Conservation (phyloP, 2,888 invertebrate genomes). For the Apomyelois bistriatella region DNA sequence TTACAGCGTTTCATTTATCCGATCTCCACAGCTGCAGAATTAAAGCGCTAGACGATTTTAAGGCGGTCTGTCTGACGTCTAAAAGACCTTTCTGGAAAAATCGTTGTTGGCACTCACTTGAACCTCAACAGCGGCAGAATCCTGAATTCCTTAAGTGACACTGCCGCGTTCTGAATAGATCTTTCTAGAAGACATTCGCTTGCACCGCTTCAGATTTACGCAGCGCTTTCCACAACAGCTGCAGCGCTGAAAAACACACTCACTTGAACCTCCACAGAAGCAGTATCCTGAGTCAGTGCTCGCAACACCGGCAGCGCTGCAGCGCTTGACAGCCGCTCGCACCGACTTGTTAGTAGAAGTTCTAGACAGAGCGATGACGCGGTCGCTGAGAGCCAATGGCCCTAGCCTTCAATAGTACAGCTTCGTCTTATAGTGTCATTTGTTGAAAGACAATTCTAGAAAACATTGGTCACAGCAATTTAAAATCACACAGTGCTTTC, state of each 20-base stretch:
- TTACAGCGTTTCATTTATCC: too few relatives aligned
- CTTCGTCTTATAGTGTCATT: conserved; percentile 89
- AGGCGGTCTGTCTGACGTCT: too few relatives aligned
- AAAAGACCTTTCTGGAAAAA: too few relatives aligned
- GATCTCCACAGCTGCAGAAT: too few relatives aligned
- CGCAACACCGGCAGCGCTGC: conserved; percentile 96
- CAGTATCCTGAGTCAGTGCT: conserved; percentile 95
- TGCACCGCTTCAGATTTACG: too few relatives aligned
- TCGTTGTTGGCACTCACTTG: too few relatives aligned
- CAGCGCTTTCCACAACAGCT: conserved; percentile 91
- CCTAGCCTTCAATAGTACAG: conserved; percentile 53
- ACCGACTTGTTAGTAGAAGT: conserved; percentile 37
- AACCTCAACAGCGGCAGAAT: conserved; percentile 91
- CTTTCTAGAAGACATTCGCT: too few relatives aligned
- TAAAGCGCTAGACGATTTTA: too few relatives aligned
- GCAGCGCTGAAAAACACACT: conserved; percentile 84
- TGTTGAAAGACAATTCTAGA: conserved; percentile 85
- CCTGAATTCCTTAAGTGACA: too few relatives aligned
- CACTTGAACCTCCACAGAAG: conserved; percentile 96
- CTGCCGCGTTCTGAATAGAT: too few relatives aligned
- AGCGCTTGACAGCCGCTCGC: conserved; percentile 84
- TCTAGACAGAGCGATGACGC: conserved; percentile 51
- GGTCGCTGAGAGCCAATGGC: conserved; percentile 59
- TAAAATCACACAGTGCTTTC: too few relatives aligned
- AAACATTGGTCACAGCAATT: too few relatives aligned